Evolutionary conservation across 2,888 invertebrate genomes (phyloP), one percentile per base, ranked within the genome.

Genomic region (Caenorhabditis sp.): DNA sequence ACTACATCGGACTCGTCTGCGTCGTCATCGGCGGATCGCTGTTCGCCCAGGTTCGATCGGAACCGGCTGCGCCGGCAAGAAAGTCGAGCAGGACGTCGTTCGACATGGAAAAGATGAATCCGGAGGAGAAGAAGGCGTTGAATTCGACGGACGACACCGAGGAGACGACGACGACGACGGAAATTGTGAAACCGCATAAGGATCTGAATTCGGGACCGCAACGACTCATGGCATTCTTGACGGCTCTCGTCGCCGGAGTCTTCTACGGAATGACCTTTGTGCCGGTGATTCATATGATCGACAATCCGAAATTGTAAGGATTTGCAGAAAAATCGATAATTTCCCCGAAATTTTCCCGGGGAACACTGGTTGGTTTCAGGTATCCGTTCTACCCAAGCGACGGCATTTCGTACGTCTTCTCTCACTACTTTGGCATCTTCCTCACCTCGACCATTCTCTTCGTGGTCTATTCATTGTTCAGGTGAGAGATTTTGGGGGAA

Each of bases 241-340:
- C 93, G 68, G 92, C 93, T 2, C 68, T 93, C 1, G 55, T 92
- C 28, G 92, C 93, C 58, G 93, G 93, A 6, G 58, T 92, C 5
- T 87, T 93, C 62, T 93, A 92, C 88, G 93, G 93, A 26, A 86
- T 93, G 55, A 92, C 92, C 50, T 93, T 93, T 88, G 92, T 91
- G 24, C 93, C 93, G 8, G 92, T 93, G 24, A 92, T 92, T 47
- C 92, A 93, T 87, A 90, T 93, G 55, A 92, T 92, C 81, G 92
- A 93, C 37, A 89, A 92, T 50, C 88, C 91, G 47, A 47, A 83
- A 76, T 91, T 82, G 89, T 92, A 85, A 91, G 92, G 32, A 32
- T 32, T 6, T 6, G 4, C 32, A 32, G 32, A 6, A 32, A 4
- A 6, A 32, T 4, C 9, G 5, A 32, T 32, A 32, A 32, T 32